A percentile compares a stretch with the other conserved stretches of the same genome.
Conservation (phyloP, 2,888 invertebrate genomes). For the Acholoe squamosa region DNA sequence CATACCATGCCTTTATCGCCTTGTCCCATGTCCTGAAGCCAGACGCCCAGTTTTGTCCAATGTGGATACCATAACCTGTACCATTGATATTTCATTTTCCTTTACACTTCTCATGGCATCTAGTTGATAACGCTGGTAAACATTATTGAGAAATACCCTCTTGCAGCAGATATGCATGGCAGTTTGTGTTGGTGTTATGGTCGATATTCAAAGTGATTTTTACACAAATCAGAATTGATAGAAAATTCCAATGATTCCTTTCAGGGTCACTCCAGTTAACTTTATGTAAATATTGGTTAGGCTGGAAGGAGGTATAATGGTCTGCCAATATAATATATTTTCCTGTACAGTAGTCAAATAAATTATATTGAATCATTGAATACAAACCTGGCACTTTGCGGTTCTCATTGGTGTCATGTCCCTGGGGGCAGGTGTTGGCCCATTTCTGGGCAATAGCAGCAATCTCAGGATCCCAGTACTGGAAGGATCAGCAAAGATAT, state of each 20-base stretch:
- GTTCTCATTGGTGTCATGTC: conserved; percentile 72
- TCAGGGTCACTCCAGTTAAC: no score
- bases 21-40: conserved; percentile 74
- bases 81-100: no score
- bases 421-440: conserved; percentile 75
- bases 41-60: conserved; percentile 77
- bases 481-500: background rate
- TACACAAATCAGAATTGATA: no score
- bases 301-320: no score
- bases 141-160: no score
- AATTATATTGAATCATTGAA: background rate
- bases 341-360: background rate
- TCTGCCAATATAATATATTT: background rate
- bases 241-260: no score
- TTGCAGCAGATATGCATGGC: no score
- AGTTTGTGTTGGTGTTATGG: no score
- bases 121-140: no score
- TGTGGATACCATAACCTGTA: conserved; percentile 73
- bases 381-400: conserved; percentile 74
- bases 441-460: conserved; percentile 77
- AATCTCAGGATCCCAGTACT: conserved; percentile 75
- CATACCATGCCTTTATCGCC: conserved; percentile 75
- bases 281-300: no score
- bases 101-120: no score
- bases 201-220: no score